These are phyloP conservation scores for Hesperophylax magnus DNA, from an alignment of 1,140 invertebrate genomes.

Conservation along the genomic window DNA sequence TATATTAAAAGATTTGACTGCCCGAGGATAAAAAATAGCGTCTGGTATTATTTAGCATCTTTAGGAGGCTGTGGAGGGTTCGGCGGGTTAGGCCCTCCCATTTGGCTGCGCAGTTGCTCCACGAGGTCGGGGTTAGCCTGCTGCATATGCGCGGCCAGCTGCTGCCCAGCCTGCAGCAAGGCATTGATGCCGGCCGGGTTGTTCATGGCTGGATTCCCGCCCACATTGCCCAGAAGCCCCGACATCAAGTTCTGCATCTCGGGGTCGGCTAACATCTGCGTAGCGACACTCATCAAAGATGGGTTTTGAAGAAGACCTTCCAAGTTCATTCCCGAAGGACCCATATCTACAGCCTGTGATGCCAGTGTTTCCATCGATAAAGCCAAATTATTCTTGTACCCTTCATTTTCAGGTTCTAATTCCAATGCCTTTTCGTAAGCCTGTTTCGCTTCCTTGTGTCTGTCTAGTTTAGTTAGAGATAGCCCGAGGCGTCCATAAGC, in stretches of 20 bases:
- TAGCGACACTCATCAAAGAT: constrained; percentile 82
- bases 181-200: constrained; percentile 61
- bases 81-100: constrained; percentile 60
- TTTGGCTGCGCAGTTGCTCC: constrained; percentile 65
- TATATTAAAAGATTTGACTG: no score
- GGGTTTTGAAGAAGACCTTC: constrained; percentile 81
- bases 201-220: constrained; percentile 42
- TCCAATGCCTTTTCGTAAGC: constrained; percentile 91
- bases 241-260: constrained; percentile 81
- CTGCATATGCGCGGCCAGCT: constrained; percentile 69
- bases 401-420: constrained; percentile 93
- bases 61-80: constrained; percentile 42
- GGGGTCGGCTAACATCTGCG: constrained; percentile 83
- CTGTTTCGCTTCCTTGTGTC: constrained; percentile 85
- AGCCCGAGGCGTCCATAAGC: constrained; percentile 95
- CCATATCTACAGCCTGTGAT: constrained; percentile 57
- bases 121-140: constrained; percentile 67
- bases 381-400: constrained; percentile 89
- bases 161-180: constrained; percentile 65
- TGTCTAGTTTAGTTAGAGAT: constrained; percentile 87
- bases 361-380: constrained; percentile 68
- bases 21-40: not conserved
- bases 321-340: constrained; percentile 70
- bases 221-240: constrained; percentile 61
- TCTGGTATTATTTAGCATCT: not conserved